Evolutionary conservation across 2,113 vertebrate species (phyloP).

Genomic region (Toxostoma redivivum): DNA sequence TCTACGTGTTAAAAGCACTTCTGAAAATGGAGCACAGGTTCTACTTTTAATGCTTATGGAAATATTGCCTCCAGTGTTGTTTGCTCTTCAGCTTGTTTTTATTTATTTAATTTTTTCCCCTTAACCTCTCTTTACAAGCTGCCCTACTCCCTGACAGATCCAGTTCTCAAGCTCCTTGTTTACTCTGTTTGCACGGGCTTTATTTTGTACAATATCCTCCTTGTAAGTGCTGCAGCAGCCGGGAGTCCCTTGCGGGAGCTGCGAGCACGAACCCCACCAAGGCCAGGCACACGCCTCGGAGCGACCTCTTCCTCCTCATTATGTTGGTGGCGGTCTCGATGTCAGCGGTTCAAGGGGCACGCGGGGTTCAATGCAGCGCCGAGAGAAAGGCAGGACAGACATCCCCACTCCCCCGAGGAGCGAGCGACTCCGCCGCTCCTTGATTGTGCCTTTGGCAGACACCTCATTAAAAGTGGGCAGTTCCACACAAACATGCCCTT

Average conservation of each 20-base stretch:
- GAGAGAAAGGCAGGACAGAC: background rate
- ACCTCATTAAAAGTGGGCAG: slow-evolving; percentile 3
- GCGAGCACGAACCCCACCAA: background rate
- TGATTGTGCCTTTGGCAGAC: slow-evolving; percentile 13
- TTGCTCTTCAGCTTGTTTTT: slow-evolving; percentile 15
- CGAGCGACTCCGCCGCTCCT: background rate
- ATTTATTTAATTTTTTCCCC: background rate
- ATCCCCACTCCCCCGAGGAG: background rate
- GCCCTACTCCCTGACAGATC: background rate
- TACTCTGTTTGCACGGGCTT: background rate
- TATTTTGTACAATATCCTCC: background rate
- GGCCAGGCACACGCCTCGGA: background rate
- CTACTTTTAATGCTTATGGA: background rate
- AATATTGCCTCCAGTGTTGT: background rate
- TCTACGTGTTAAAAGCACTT: background rate
- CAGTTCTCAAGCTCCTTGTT: slow-evolving; percentile 33
- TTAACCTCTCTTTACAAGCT: slow-evolving; percentile 1
- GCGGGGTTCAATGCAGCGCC: background rate
- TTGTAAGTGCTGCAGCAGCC: background rate
- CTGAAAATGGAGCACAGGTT: background rate
- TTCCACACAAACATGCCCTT: background rate
- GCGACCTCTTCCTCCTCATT: slow-evolving; percentile 36
- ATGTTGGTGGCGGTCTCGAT: background rate
- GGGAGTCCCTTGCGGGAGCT: background rate
- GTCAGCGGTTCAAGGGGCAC: slow-evolving; percentile 39